These are phyloP conservation scores for Oreocharis arfaki DNA, from an alignment of 2,113 vertebrate species.

Conservation along the genomic window DNA sequence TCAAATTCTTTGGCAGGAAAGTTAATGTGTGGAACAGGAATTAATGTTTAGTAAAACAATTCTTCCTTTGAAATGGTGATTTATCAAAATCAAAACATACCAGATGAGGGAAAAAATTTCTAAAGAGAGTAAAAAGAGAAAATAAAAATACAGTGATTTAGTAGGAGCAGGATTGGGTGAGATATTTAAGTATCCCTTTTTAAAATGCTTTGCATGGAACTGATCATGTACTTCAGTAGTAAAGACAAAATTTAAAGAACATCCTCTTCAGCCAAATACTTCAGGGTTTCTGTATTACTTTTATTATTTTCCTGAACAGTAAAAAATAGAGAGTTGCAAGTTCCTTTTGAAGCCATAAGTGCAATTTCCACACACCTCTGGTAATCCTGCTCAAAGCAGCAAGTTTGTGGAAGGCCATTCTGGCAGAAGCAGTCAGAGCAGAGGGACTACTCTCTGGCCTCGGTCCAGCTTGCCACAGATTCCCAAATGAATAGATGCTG, in stretches of 20 bases:
- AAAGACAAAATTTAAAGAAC: neutral
- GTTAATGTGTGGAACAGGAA: neutral
- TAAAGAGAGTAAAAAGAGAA: neutral
- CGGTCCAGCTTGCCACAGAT: neutral
- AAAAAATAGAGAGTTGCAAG: neutral
- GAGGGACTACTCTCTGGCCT: neutral
- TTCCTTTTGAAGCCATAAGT: neutral
- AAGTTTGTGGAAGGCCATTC: neutral
- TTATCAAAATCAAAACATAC: neutral
- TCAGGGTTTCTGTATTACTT: neutral
- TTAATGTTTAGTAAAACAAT: neutral
- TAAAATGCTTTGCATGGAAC: neutral
- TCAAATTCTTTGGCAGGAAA: neutral
- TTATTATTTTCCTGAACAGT: neutral
- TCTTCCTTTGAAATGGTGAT: neutral
- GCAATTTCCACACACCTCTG: neutral
- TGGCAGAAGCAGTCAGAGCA: neutral
- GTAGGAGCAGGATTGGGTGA: neutral
- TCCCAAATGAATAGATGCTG: constrained; percentile 3
- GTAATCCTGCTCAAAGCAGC: neutral
- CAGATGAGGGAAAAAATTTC: neutral
- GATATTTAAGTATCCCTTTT: neutral
- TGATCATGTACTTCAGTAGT: neutral
- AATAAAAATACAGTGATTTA: neutral
- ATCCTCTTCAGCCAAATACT: neutral